Base-by-base conservation (phyloP, 1,140 invertebrate species). In the Brachionus calyciflorus region DNA sequence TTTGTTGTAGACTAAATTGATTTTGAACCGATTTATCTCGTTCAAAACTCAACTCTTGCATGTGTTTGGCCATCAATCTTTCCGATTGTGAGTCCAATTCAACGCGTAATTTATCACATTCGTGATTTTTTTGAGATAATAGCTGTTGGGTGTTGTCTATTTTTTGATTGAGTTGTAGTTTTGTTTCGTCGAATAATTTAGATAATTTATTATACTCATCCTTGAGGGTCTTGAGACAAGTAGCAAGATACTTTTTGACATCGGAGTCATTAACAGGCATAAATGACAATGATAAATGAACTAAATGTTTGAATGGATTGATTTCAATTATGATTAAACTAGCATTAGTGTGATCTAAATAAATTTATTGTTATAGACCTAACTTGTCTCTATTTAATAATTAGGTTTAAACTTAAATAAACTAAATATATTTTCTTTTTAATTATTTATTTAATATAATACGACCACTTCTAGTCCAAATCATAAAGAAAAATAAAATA, bases 291-390 rank as follows among this genome's bases (percentile, higher is more conserved):
- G 89, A 89, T 75, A 92, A 86, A 83, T 92, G 91, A 37, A 89
- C 89, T 1, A 91, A 83, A 80, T 91, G 88, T 81, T 91, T 91
- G 81, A 92, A 91, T 79, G 91, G 90, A 86, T 91, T 92, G 28
- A 90, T 91, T 82, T 91, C 91, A 9, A 91, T 88, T 26, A 91
- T 83, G 81, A 91, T 90, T 80, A 91, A 87, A 77, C 84, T 85
- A 7, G 78, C 80, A 10, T 80, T 80, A 78, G 79, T 70, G 19
- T 70, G 24, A 12, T 46, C 44, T 26, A 75, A 46, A 63, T 70
- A 41, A n/a, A n/a, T n/a, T n/a, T n/a, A n/a, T n/a, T n/a, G n/a
- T n/a, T n/a, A n/a, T n/a, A n/a, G n/a, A n/a, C n/a, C n/a, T n/a
- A n/a, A n/a, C n/a, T n/a, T n/a, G n/a, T n/a, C n/a, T n/a, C n/a